Evolutionary conservation across 2,113 vertebrate genomes (phyloP), one percentile per base, ranked within the genome.

Genomic region (Galeopterus variegatus): DNA sequence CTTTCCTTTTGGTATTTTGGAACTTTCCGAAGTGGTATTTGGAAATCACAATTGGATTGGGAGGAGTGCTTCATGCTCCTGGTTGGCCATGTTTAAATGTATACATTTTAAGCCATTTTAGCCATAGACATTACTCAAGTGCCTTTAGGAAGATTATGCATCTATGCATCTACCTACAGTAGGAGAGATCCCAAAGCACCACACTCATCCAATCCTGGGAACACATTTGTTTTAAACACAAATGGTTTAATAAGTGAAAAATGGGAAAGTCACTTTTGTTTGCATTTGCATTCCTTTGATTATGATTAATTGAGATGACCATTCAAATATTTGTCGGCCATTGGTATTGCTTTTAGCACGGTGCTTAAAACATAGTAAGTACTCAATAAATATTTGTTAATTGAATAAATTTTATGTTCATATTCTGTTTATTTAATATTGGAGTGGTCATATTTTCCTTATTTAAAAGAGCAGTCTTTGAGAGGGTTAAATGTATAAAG

Each of bases 391-490:
- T 81, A 83, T 85, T 69, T 60, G 2, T 82, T 58, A 69, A 41
- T 18, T 87, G 33, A n/a, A 81, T 73, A 87, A 82, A 73, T 83
- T 93, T 19, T 31, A 85, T 23, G 17, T 64, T 50, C 31, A 33
- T 52, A 72, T 77, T n/a, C 48, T 85, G 80, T 65, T 72, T 31
- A 76, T 64, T 88, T 96, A 65, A 79, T 84, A 80, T 60, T 54
- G 23, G 77, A 18, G 33, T n/a, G n/a, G 45, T 60, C 52, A 87
- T 85, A 6, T 62, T 94, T 94, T 90, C 83, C 69, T 93, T 52
- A 60, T 58, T 54, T 75, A 77, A 94, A 95, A 94, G 23, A 81
- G 31, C 56, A 92, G n/a, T 84, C 77, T 72, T 93, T 90, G 26
- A 64, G 26, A 76, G 33, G 69, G 88, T 88, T 75, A 81, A 65